A percentile compares a stretch with the other conserved stretches of the same genome.
Evolutionary conservation across 2,888 invertebrate species (phyloP).

Genomic region (Drosophila putrida): DNA sequence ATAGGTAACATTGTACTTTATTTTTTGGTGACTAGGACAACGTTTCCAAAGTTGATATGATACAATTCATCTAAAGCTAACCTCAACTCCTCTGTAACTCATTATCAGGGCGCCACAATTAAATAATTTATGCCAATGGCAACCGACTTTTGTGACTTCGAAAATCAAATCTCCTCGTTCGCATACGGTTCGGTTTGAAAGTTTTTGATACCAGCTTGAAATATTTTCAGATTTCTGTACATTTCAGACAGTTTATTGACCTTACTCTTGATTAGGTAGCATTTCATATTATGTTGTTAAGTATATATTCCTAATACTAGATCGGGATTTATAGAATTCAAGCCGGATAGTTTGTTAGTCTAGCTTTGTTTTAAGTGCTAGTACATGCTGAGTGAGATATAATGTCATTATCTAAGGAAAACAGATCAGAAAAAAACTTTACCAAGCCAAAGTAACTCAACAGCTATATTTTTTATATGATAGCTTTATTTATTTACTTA

Average conservation of each 20-base stretch:
- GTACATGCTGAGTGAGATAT: constrained; percentile 9
- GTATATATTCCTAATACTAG: neutral
- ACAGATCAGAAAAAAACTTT: neutral
- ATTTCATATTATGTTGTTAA: neutral
- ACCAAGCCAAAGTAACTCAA: too few relatives aligned
- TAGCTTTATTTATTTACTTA: too few relatives aligned
- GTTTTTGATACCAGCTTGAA: too few relatives aligned
- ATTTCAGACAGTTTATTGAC: constrained; percentile 14
- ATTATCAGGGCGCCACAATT: neutral
- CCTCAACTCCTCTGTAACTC: neutral
- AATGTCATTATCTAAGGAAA: constrained; percentile 16
- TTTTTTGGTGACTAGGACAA: constrained; percentile 20
- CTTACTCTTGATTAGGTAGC: constrained; percentile 1
- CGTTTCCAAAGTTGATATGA: neutral
- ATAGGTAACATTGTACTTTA: constrained; percentile 3
- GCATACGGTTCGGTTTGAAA: too few relatives aligned
- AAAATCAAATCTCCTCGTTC: too few relatives aligned
- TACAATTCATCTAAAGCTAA: neutral
- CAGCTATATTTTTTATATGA: too few relatives aligned
- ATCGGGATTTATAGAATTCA: neutral
- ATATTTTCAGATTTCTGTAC: neutral
- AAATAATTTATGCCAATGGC: too few relatives aligned
- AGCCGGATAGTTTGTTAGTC: too few relatives aligned
- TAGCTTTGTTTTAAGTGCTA: neutral
- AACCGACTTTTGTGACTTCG: too few relatives aligned